Base-by-base conservation (phyloP, 2,113 vertebrate genomes). In the Dolichotis patagonum region DNA sequence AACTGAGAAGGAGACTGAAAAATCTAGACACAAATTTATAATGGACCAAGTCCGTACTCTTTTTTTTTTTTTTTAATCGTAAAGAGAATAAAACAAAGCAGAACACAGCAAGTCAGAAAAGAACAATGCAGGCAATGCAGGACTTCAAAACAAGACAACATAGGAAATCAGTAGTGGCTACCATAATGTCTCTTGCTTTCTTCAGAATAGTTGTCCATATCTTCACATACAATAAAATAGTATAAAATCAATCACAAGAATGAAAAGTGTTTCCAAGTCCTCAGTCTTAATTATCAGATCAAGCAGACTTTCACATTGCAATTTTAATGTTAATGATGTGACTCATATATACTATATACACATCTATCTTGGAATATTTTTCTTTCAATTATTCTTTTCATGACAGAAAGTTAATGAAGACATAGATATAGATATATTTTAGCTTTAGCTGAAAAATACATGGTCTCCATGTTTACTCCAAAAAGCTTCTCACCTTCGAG, bases 321-420 rank as follows among this genome's bases (percentile, higher is more conserved):
- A 30, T 41, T 94, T 87, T 92, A 69, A 87, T 89, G 78, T 78
- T 93, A 94, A 84, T 88, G 14, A 94, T 90, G 32, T 81, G 43
- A 81, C 4, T 69, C 6, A 90, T 3, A 17, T 26, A 71, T 19
- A 52, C 17, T 28, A 35, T 82, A 5, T 8, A 65, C 78, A 3
- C 60, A 86, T 56, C 20, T 85, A 28, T 67, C 13, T 24, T 35
- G 16, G 2, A 20, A 19, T 80, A 75, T 96, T 69, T 87, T 85
- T 92, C 52, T 82, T 92, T 63, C 19, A 78, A 41, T 63, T 20
- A 46, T 46, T 52, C 1, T 81, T 32, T 86, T 73, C 56, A 93
- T 60, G 84, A 86, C 89, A 69, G 24, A 92, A 94, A 90, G 10
- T 14, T 63, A 73, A 8, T n/a, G 12, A 54, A 54, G 16, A 52